These are phyloP conservation scores for Hydriomena furcata DNA, from an alignment of 2,888 invertebrate species.

Conservation along the genomic window DNA sequence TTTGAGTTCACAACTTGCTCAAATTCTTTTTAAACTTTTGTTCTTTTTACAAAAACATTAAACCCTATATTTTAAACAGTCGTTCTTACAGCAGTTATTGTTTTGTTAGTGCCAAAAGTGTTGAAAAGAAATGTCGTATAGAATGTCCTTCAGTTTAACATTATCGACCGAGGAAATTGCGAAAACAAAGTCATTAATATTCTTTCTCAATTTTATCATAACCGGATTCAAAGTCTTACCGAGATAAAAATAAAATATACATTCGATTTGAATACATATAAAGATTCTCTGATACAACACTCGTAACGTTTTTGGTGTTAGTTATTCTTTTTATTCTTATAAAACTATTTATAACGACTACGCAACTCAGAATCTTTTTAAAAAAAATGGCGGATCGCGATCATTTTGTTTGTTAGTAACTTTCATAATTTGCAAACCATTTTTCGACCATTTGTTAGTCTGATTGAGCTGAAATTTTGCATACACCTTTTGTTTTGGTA, in stretches of 20 bases:
- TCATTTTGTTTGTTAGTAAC: no score
- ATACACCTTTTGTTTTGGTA: no score
- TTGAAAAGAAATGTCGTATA: conserved; percentile 40
- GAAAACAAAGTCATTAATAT: conserved; percentile 19
- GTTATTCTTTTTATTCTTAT: not conserved
- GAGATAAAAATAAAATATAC: conserved; percentile 11
- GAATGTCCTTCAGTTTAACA: conserved; percentile 35
- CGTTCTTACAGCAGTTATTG: conserved; percentile 34
- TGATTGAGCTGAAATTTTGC: no score
- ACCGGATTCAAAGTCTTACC: conserved; percentile 13
- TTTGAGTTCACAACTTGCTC: conserved; percentile 40
- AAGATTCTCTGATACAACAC: not conserved
- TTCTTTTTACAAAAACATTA: conserved; percentile 47
- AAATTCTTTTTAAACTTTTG: conserved; percentile 45
- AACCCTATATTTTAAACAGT: conserved; percentile 51
- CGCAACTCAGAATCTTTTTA: no score
- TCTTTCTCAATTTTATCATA: conserved; percentile 20
- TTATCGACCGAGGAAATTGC: conserved; percentile 24
- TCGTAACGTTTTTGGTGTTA: not conserved
- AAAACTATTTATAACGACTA: no score
- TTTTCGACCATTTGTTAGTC: no score
- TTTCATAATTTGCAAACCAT: no score
- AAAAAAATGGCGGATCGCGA: no score
- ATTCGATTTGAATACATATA: not conserved
- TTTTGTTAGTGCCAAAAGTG: conserved; percentile 47